Evolutionary conservation across 2,113 vertebrate genomes (phyloP).

Genomic region (Scytalopus superciliaris): DNA sequence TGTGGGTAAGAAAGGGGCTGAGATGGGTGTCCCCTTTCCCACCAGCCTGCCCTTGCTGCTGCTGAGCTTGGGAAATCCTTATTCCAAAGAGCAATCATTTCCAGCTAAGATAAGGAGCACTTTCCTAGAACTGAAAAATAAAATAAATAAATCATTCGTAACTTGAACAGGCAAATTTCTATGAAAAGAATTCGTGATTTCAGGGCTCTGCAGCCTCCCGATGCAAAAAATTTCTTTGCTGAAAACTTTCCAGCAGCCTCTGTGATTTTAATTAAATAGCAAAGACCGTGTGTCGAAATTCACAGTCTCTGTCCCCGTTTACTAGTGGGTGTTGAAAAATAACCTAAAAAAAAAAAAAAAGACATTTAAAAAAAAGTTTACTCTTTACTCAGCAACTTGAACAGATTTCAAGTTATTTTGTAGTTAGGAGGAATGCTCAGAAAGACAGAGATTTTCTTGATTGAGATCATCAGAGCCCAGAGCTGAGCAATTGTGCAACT

Average conservation of each 20-base stretch:
- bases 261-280: slow-evolving; percentile 62
- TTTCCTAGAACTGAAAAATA: neutral
- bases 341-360: neutral
- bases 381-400: slow-evolving; percentile 38
- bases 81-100: neutral
- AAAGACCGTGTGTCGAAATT: neutral
- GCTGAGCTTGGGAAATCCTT: neutral
- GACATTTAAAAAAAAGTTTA: neutral
- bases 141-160: neutral
- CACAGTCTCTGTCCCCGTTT: neutral
- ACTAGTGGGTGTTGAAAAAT: slow-evolving; percentile 44
- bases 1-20: neutral
- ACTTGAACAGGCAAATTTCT: neutral
- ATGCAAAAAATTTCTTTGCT: neutral
- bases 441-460: slow-evolving; percentile 28
- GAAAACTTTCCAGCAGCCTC: slow-evolving; percentile 36
- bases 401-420: slow-evolving; percentile 48
- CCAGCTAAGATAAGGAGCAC: neutral
- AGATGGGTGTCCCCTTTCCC: neutral
- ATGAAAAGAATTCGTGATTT: neutral
- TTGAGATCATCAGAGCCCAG: slow-evolving; percentile 53
- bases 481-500: slow-evolving; percentile 40
- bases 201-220: neutral
- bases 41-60: rapidly evolving
- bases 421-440: slow-evolving; percentile 46